Evolutionary conservation across 2,888 invertebrate species (phyloP).

Genomic region (Seladonia tumulorum): DNA sequence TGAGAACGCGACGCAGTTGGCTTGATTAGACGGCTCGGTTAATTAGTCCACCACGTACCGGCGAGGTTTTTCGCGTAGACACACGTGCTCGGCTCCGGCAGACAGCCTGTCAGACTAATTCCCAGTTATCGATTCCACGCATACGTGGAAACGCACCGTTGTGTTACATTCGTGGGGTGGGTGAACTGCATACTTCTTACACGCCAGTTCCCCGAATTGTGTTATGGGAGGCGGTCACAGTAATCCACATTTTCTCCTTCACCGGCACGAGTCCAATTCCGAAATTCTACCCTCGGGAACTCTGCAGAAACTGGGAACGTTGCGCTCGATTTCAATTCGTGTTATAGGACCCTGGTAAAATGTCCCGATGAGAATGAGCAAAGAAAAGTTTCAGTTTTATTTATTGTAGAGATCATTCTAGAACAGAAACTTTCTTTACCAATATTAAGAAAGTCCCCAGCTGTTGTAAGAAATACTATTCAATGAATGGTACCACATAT

Average conservation of each 20-base stretch:
- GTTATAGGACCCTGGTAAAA: background rate
- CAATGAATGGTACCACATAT: too few species aligned
- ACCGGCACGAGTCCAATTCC: background rate
- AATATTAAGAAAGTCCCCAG: background rate
- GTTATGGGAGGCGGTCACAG: slow-evolving; percentile 11
- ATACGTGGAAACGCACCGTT: slow-evolving; percentile 69
- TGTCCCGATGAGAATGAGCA: too few species aligned
- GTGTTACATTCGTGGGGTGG: slow-evolving; percentile 61
- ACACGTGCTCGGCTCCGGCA: slow-evolving; percentile 63
- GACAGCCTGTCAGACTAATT: slow-evolving; percentile 77
- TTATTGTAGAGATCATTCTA: background rate
- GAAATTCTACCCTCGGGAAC: background rate
- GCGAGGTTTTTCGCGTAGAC: slow-evolving; percentile 53
- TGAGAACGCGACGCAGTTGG: background rate
- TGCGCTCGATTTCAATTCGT: background rate
- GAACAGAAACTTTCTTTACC: background rate
- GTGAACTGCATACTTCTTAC: slow-evolving; percentile 54
- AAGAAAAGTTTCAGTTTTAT: background rate
- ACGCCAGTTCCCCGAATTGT: slow-evolving; percentile 46
- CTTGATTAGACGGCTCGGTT: slow-evolving; percentile 11
- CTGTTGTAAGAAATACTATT: background rate
- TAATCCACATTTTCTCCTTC: background rate
- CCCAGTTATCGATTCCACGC: slow-evolving; percentile 78
- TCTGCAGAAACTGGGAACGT: background rate
- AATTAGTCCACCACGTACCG: slow-evolving; percentile 46